phyloP scores from a whole-genome alignment of 1,140 invertebrate genomes.

The Leptopilina boulardi region DNA sequence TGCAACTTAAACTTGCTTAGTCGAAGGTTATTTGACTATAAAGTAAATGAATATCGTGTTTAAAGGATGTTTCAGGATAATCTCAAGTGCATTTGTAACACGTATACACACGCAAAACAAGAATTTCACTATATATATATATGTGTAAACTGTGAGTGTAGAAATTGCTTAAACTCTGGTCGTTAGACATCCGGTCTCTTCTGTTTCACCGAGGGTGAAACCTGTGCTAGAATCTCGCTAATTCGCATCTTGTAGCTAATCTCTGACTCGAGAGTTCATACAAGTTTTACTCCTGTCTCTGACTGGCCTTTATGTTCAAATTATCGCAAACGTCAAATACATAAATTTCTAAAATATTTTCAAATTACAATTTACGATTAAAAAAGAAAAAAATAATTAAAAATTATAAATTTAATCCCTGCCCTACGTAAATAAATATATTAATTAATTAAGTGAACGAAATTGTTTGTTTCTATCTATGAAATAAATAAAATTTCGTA shows the following conservation, averaged over 20 bases:
- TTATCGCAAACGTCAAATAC: background rate
- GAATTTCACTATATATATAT: conserved; percentile 25
- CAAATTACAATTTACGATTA: no score
- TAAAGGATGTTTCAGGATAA: conserved; percentile 5
- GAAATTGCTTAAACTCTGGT: conserved; percentile 28
- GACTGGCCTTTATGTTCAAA: conserved; percentile 1
- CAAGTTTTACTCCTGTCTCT: conserved; percentile 46
- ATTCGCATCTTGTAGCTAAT: conserved; percentile 67
- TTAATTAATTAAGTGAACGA: no score
- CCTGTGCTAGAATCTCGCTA: conserved; percentile 69
- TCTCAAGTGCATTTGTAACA: conserved; percentile 30
- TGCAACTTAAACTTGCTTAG: conserved; percentile 1
- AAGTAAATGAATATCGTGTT: conserved; percentile 26
- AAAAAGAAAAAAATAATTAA: no score
- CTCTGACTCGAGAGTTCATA: conserved; percentile 52
- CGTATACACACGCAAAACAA: background rate
- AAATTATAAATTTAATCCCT: no score
- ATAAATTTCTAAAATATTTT: background rate
- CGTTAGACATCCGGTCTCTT: conserved; percentile 52
- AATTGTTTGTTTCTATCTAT: no score
- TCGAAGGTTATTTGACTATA: background rate
- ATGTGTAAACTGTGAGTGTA: conserved; percentile 20
- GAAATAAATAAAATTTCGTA: no score
- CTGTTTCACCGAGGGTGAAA: conserved; percentile 61
- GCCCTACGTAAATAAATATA: no score